These are phyloP conservation scores for Bubo scandiacus DNA, from an alignment of 2,113 vertebrate species.

Conservation along the genomic window DNA sequence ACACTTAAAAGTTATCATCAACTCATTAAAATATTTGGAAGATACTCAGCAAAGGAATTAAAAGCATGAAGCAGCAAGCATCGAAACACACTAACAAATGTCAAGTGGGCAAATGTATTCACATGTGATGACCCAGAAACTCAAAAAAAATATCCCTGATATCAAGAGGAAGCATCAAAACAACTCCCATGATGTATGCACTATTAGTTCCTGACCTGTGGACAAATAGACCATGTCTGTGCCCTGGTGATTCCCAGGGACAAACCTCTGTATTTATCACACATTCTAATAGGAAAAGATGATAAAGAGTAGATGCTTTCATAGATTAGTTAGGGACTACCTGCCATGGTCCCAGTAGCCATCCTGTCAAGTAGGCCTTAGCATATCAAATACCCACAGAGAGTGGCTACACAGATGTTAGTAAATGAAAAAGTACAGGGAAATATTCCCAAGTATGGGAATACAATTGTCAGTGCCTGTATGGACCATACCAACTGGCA, in stretches of 20 bases:
- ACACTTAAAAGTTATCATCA: not conserved
- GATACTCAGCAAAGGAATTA: not conserved
- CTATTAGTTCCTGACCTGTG: not conserved
- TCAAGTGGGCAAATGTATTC: not conserved
- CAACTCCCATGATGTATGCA: not conserved
- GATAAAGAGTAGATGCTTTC: not conserved
- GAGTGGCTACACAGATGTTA: no score
- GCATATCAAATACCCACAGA: not conserved
- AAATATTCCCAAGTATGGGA: not conserved
- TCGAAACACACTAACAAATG: not conserved
- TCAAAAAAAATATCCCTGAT: not conserved
- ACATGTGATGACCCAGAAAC: not conserved
- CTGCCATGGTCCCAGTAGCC: not conserved
- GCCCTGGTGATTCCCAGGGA: not conserved
- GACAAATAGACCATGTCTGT: not conserved
- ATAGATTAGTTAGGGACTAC: not conserved
- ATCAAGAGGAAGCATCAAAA: not conserved
- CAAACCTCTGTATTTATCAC: not conserved
- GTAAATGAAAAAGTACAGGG: not conserved
- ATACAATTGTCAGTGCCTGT: fast-evolving
- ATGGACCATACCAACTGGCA: not conserved
- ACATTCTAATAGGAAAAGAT: not conserved
- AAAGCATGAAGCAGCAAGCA: not conserved
- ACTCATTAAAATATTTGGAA: not conserved
- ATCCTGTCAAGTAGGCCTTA: not conserved